Evolutionary conservation across 2,797 vertebrate species (phyloP).

Genomic region (Emydoidea blandingii): DNA sequence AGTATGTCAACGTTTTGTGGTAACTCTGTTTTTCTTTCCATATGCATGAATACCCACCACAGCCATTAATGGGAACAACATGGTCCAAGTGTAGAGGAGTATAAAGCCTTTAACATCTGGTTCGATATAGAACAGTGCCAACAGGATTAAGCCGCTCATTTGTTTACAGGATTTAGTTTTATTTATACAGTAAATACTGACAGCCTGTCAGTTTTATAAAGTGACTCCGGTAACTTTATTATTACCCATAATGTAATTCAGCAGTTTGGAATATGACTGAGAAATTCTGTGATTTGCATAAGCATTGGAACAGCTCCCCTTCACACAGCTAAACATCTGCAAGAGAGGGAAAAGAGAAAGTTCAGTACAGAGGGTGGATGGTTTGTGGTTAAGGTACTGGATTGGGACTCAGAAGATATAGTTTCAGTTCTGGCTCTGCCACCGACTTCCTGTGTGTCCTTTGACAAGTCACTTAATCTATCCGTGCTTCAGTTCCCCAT

Average conservation of each 20-base stretch:
- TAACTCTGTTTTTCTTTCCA: background rate
- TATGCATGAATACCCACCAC: background rate
- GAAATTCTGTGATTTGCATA: background rate
- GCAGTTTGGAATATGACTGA: slow-evolving; percentile 16
- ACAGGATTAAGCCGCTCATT: background rate
- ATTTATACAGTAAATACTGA: slow-evolving; percentile 36
- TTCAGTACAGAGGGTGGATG: background rate
- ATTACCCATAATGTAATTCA: background rate
- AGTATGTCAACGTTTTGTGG: background rate
- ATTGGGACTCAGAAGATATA: background rate
- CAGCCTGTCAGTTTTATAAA: background rate
- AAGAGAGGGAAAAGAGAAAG: background rate
- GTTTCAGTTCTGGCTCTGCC: background rate
- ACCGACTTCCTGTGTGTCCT: background rate
- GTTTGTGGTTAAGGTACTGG: background rate
- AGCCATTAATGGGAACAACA: background rate
- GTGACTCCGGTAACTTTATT: slow-evolving; percentile 17
- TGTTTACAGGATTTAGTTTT: slow-evolving; percentile 17
- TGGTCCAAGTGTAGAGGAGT: background rate
- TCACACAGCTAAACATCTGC: background rate
- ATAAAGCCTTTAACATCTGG: background rate
- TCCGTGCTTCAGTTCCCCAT: background rate
- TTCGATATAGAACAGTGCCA: background rate
- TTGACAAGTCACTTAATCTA: background rate
- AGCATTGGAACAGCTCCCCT: background rate